Evolutionary conservation across 2,888 invertebrate species (phyloP), one percentile per base, ranked within the genome.

Genomic region (Hipparchia sbordonii): DNA sequence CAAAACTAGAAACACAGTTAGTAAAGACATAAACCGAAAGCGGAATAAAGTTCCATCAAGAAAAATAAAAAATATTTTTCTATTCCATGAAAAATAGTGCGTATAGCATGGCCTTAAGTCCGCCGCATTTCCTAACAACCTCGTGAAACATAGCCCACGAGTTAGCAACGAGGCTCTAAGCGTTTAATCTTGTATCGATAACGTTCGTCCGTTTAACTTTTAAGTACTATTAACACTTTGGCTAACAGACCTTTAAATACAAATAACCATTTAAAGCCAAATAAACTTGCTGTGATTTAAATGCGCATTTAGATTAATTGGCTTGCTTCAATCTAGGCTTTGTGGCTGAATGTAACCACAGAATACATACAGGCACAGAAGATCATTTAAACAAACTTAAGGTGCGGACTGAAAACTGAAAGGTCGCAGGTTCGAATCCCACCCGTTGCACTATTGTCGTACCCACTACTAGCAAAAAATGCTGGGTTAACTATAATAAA

Each of bases 181-280:
- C 70, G 70, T 62, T 70, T 70, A 63, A 70, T 70, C 70, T 70
- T 70, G 70, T 70, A 63, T 70, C 70, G 70, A 70, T 70, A 70
- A 70, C 23, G 70, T 56, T 61, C 69, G 52, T 69, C 69, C 52
- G 69, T 69, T 69, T 70, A 63, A 70, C 62, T 63, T 63, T 63
- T 63, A 70, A 70, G 70, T 70, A 70, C 70, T 70, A 70, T 63
- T 63, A 70, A 70, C 70, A 70, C 70, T 70, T 54, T 56, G 46
- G 63, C 63, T 56, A 63, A 63, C 70, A 70, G 23, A 63, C 48
- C 56, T 63, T 70, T 70, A 63, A 70, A 70, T 70, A 56, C 70
- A 63, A 70, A 54, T 62, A 63, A 63, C 61, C 23, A 63, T 70
- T 70, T 56, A 70, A 46, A 70, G 46, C 33, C n/a, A 54, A 63